Evolutionary conservation across 2,888 invertebrate genomes (phyloP).

Genomic region (Phoronis australis): DNA sequence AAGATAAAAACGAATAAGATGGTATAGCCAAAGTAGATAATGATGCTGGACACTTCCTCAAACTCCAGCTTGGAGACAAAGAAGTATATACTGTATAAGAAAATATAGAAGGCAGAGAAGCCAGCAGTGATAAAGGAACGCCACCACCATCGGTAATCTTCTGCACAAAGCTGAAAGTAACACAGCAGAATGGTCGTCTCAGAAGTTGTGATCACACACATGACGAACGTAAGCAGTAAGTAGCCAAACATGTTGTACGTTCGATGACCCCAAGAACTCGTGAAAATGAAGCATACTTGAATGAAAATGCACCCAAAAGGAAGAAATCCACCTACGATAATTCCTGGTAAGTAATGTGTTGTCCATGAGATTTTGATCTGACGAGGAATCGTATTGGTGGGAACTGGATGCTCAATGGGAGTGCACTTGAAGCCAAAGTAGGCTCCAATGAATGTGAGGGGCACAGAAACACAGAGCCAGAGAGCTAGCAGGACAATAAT

Average conservation of each 20-base stretch:
- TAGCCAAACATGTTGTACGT: constrained; percentile 99
- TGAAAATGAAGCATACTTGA: constrained; percentile 97
- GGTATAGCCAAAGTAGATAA: constrained; percentile 98
- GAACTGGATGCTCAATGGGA: constrained; percentile 93
- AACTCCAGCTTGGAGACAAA: constrained; percentile 94
- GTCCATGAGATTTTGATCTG: constrained; percentile 98
- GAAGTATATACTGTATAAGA: constrained; percentile 97
- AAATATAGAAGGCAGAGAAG: constrained; percentile 92
- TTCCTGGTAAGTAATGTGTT: constrained; percentile 83
- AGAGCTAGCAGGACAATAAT: constrained; percentile 86
- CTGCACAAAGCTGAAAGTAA: constrained; percentile 74
- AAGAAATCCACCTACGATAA: constrained; percentile 93
- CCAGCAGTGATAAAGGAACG: constrained; percentile 94
- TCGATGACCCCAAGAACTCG: constrained; percentile 94
- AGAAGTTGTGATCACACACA: constrained; percentile 95
- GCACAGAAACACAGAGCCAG: constrained; percentile 98
- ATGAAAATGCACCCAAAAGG: constrained; percentile 99
- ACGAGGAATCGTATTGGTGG: constrained; percentile 97
- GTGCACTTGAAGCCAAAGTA: constrained; percentile 96
- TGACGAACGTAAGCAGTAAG: constrained; percentile 93
- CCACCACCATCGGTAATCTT: constrained; percentile 99
- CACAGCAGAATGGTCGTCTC: constrained; percentile 98
- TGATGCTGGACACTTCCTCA: constrained; percentile 86
- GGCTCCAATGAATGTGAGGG: constrained; percentile 94
- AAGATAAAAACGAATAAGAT: constrained; percentile 97